These are phyloP conservation scores for Tenthredo livida DNA, from an alignment of 2,888 invertebrate species.

Conservation along the genomic window DNA sequence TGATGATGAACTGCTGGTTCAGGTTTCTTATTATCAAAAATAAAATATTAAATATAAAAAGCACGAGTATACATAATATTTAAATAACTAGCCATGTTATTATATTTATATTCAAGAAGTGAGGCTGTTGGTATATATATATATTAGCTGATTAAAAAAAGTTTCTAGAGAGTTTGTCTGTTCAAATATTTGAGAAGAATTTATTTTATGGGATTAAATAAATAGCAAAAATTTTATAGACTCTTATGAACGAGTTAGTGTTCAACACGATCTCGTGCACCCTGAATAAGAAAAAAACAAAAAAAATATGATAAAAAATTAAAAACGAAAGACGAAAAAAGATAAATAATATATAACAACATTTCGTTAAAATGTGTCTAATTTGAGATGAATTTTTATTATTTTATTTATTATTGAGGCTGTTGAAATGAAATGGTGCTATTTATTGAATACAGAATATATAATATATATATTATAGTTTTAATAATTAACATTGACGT, in stretches of 20 bases:
- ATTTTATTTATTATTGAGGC: slow-evolving; percentile 18
- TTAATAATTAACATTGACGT: not conserved
- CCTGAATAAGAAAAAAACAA: not conserved
- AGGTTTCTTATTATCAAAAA: not conserved
- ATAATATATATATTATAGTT: not conserved
- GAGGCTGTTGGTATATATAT: not conserved
- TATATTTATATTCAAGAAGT: slow-evolving; percentile 10
- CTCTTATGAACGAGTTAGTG: not conserved
- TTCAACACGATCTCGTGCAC: not conserved
- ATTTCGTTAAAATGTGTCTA: not conserved
- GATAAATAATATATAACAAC: not conserved
- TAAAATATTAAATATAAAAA: not conserved
- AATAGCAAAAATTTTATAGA: not conserved
- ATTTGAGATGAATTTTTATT: not conserved
- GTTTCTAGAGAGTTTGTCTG: not conserved
- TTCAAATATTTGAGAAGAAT: not conserved
- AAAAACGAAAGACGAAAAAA: no score
- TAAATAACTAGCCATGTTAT: slow-evolving; percentile 30
- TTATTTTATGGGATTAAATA: not conserved
- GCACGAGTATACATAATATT: slow-evolving; percentile 20
- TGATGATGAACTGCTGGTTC: slow-evolving; percentile 32
- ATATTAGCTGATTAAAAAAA: not conserved
- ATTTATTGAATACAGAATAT: slow-evolving; percentile 6
- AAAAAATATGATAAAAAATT: no score
- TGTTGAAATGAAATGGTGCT: slow-evolving; percentile 19